Percentiles rank a stretch among this genome's conserved stretches.
Evolutionary conservation across 2,888 invertebrate species (phyloP).

Genomic region (Allygus modestus): DNA sequence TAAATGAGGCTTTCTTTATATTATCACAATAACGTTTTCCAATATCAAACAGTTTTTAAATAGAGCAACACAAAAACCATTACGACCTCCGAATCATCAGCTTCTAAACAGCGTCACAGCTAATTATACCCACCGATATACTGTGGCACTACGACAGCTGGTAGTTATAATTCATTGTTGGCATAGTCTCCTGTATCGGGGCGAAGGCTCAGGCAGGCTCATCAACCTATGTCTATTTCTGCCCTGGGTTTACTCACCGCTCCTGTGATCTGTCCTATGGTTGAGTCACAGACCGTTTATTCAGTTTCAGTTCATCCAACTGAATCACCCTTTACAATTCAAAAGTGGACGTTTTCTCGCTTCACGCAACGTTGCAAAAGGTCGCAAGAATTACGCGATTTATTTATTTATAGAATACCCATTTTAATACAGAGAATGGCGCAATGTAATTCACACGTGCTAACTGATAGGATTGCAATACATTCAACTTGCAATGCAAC

Average conservation of each 20-base stretch:
- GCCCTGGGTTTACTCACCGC: background rate
- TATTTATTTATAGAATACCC: too few relatives aligned
- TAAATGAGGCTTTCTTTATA: too few relatives aligned
- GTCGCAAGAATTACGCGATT: too few relatives aligned
- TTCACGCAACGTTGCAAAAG: background rate
- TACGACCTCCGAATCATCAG: too few relatives aligned
- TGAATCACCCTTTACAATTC: conserved; percentile 9
- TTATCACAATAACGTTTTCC: too few relatives aligned
- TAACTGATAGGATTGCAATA: too few relatives aligned
- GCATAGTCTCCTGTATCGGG: conserved; percentile 1
- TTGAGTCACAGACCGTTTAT: conserved; percentile 19
- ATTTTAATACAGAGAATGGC: too few relatives aligned
- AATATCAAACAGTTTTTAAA: too few relatives aligned
- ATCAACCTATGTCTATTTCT: background rate
- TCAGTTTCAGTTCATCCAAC: conserved; percentile 3
- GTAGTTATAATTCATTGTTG: conserved; percentile 2
- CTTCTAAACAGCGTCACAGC: background rate
- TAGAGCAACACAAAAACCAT: too few relatives aligned
- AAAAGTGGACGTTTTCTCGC: background rate
- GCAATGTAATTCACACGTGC: too few relatives aligned
- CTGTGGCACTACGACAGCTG: background rate
- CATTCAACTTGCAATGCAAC: too few relatives aligned
- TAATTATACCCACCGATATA: background rate
- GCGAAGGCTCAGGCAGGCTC: background rate
- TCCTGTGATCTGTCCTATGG: background rate